Percentiles rank a stretch among this genome's conserved stretches.
Conservation (phyloP, 2,797 vertebrate genomes). For the Sternarchorhynchus goeldii region DNA sequence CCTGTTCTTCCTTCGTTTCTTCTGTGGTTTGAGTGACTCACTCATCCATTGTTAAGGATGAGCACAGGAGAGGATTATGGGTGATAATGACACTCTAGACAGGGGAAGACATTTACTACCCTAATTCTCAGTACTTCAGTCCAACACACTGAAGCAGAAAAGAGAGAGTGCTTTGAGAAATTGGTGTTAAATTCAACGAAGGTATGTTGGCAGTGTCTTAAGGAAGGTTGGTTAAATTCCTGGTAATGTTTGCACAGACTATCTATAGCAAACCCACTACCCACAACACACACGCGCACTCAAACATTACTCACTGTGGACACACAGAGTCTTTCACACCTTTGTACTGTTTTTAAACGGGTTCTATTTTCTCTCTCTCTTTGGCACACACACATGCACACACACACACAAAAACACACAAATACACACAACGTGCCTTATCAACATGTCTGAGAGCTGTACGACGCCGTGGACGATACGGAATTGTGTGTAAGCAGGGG, state of each 20-base stretch:
- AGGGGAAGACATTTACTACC: conserved; percentile 36
- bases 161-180: not conserved
- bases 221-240: conserved; percentile 7
- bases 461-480: not conserved
- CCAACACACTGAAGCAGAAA: not conserved
- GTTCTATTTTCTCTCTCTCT: conserved; percentile 3
- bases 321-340: conserved; percentile 1
- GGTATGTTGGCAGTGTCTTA: conserved; percentile 7
- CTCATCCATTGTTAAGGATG: not conserved
- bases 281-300: conserved; percentile 33
- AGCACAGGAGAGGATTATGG: conserved; percentile 42
- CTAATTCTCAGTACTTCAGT: conserved; percentile 4
- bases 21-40: not conserved
- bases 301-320: conserved; percentile 24
- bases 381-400: too few relatives aligned
- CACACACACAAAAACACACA: not conserved
- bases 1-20: conserved; percentile 20
- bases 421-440: too few relatives aligned
- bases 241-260: conserved; percentile 17
- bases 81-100: conserved; percentile 27
- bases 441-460: too few relatives aligned
- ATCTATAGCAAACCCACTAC: conserved; percentile 23
- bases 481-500: not conserved
- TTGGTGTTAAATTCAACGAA: not conserved
- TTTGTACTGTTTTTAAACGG: conserved; percentile 10